Base-by-base conservation (phyloP, 2,888 invertebrate genomes). In the Phyto melanocephala region DNA sequence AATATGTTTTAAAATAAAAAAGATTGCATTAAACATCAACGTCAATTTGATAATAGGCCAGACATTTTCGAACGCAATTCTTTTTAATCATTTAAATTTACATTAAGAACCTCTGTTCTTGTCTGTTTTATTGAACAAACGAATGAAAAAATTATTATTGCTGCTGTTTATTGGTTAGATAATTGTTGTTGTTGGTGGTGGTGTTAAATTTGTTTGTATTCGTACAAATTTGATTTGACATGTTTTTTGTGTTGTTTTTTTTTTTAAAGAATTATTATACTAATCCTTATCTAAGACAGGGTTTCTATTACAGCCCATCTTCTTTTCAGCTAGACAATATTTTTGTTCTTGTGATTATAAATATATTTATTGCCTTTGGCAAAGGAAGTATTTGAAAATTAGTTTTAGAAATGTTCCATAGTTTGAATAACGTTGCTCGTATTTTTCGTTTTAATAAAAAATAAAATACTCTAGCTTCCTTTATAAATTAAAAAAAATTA, bases 211-310 rank as follows among this genome's bases (percentile, higher is more conserved):
- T 75, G 80, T 79, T 82, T 82, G 82, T 81, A 83, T 80, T 83
- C 42, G 71, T 77, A 75, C 85, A 85, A 85, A 85, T 84, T 85
- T 79, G 78, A 83, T 83, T 80, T 85, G 80, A 85, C 85, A 85
- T 79, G 58, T 76, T 58, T 71, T 68, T 74, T 77, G 52, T 45
- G 17, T 33, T 24, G 47, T 35, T 42, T 15, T 42, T 33, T 33
- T 13, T 11, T 15, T 10, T 24, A 75, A 67, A 76, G 68, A 77
- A 74, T 83, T 80, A 77, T 77, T 62, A 50, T 37, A 58, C 60
- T 63, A 68, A 68, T 70, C 35, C 45, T 37, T 74, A 68, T 68
- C 56, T 60, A 56, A 68, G 40, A 54, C 33, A 54, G 7, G 65
- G 60, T 58, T 65, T 28, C 42, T 65, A 50, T 50, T 50, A 10